Conservation (phyloP, 2,888 invertebrate genomes). For the Tetranychus piercei region DNA sequence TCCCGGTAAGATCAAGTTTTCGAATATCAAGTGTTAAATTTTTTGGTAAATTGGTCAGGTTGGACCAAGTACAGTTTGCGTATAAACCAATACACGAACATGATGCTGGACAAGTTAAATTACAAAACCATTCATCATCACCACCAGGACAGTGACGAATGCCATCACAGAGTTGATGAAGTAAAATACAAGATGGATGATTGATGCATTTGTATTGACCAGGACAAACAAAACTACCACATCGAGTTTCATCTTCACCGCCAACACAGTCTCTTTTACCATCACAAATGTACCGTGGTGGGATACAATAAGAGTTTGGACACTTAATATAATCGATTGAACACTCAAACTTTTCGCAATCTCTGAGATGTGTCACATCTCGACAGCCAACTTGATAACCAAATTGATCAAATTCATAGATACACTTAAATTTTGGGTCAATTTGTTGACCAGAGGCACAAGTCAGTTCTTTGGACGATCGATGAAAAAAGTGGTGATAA, state of each 20-base stretch:
- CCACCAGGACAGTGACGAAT: constrained; percentile 28
- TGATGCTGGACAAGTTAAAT: constrained; percentile 27
- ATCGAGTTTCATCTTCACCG: constrained; percentile 29
- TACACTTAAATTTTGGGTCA: constrained; percentile 24
- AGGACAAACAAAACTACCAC: constrained; percentile 28
- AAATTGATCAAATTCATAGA: constrained; percentile 29
- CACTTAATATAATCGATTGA: constrained; percentile 29
- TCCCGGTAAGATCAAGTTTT: constrained; percentile 28
- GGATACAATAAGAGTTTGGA: constrained; percentile 29
- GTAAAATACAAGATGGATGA: constrained; percentile 28
- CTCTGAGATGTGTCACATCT: constrained; percentile 28
- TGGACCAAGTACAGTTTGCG: constrained; percentile 26
- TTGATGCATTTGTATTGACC: constrained; percentile 29
- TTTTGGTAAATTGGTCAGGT: constrained; percentile 25
- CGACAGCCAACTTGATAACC: constrained; percentile 29
- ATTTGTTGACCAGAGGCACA: constrained; percentile 28
- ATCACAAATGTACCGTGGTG: constrained; percentile 29
- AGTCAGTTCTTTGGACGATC: constrained; percentile 12
- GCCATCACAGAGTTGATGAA: constrained; percentile 29
- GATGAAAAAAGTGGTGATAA: neutral
- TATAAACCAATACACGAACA: constrained; percentile 28
- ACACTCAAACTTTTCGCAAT: constrained; percentile 28
- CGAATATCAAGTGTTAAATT: constrained; percentile 25
- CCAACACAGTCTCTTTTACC: constrained; percentile 29
- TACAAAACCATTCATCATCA: constrained; percentile 30